Percentiles rank a stretch among this genome's conserved stretches.
Evolutionary conservation across 2,888 invertebrate genomes (phyloP).

Genomic region (Chorisops tibialis): DNA sequence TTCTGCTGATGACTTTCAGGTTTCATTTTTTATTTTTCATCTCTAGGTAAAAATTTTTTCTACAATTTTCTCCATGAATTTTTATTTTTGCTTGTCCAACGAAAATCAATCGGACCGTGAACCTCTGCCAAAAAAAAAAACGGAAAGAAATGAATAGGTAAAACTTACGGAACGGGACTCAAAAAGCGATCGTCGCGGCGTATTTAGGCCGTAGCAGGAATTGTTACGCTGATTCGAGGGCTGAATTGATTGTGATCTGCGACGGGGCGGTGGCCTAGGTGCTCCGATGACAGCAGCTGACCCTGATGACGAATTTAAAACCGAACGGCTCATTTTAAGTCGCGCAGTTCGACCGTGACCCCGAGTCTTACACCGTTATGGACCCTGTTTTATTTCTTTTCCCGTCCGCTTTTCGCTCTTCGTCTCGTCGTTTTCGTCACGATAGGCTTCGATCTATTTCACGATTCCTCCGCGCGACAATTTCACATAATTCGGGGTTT

Average conservation of each 20-base stretch:
- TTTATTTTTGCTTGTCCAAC: no score
- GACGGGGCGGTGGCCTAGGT: conserved; percentile 49
- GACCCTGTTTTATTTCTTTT: conserved; percentile 16
- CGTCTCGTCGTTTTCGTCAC: not conserved
- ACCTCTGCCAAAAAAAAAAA: not conserved
- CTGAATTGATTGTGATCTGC: conserved; percentile 44
- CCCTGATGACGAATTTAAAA: conserved; percentile 23
- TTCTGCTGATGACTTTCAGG: no score
- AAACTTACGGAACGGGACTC: conserved; percentile 36
- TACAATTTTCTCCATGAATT: no score
- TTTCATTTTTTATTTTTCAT: no score
- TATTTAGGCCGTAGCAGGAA: conserved; percentile 29
- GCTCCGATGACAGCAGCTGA: conserved; percentile 35
- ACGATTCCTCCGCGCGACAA: no score
- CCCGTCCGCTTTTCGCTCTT: conserved; percentile 7
- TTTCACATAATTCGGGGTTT: conserved; percentile 17
- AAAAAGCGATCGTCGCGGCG: conserved; percentile 46
- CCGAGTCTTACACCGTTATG: conserved; percentile 8
- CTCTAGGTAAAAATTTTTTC: no score
- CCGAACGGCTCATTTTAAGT: conserved; percentile 28
- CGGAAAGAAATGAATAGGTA: not conserved
- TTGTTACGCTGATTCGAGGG: conserved; percentile 3
- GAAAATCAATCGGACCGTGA: not conserved
- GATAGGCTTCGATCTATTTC: not conserved
- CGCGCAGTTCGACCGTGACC: conserved; percentile 19